phyloP scores from a whole-genome alignment of 2,888 invertebrate species.

The Alentia gelatinosa region DNA sequence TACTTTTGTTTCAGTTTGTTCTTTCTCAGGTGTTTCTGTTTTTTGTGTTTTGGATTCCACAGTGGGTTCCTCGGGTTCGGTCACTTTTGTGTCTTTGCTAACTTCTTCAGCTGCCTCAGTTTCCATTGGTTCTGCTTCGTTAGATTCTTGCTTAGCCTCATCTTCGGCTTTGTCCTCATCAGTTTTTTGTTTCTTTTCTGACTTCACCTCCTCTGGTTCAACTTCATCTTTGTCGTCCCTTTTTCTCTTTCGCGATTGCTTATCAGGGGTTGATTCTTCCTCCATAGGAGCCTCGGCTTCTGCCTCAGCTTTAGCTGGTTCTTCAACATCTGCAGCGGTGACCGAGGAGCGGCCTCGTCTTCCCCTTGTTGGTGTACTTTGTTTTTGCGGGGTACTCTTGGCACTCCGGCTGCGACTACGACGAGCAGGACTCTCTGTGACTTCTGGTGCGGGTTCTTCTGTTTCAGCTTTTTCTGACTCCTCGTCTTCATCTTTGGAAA shows the following conservation, averaged over 20 bases:
- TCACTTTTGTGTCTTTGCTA: not conserved
- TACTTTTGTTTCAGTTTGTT: not conserved
- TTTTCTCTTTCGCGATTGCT: not conserved
- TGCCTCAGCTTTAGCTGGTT: not conserved
- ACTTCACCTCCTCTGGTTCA: not conserved
- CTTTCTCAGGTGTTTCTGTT: not conserved
- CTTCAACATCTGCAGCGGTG: not conserved
- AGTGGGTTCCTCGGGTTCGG: not conserved
- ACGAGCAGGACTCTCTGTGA: conserved; percentile 21
- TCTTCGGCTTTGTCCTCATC: not conserved
- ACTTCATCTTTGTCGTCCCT: conserved; percentile 33
- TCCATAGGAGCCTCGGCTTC: not conserved
- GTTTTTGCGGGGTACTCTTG: not conserved
- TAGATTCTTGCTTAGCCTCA: not conserved
- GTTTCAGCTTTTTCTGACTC: not conserved
- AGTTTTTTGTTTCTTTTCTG: conserved; percentile 40
- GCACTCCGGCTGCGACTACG: not conserved
- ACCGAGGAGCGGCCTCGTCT: not conserved
- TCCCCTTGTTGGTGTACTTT: not conserved
- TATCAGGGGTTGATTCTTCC: not conserved
- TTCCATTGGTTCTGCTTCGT: conserved; percentile 2
- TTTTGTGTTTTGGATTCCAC: not conserved
- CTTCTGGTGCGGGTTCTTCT: not conserved
- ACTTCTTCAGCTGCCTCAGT: conserved; percentile 27
- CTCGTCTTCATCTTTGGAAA: not conserved